Conservation (phyloP, 2,888 invertebrate genomes). For the Penaeus monodon region DNA sequence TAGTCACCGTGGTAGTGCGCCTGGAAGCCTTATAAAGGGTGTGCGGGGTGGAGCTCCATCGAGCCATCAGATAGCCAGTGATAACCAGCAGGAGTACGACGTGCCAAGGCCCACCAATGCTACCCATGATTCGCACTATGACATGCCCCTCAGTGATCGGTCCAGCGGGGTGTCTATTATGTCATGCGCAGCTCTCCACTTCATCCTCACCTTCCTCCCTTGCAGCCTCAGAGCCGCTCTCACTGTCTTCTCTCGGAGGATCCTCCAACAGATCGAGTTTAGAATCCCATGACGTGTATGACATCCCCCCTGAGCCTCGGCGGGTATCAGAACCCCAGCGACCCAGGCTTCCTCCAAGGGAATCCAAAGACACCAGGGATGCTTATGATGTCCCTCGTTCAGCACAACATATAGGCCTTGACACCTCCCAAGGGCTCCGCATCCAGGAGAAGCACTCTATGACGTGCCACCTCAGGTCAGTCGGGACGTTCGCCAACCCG, state of each 20-base stretch:
- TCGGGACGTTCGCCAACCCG: conserved; percentile 67
- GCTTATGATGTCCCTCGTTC: conserved; percentile 69
- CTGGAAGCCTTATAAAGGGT: conserved; percentile 54
- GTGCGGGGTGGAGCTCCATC: conserved; percentile 56
- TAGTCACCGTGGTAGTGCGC: conserved; percentile 55
- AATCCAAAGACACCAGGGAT: conserved; percentile 67
- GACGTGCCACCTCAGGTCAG: conserved; percentile 71
- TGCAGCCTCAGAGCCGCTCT: conserved; percentile 77
- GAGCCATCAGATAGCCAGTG: conserved; percentile 22
- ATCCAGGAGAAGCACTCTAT: conserved; percentile 67
- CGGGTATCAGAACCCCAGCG: conserved; percentile 65
- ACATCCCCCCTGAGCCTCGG: conserved; percentile 66
- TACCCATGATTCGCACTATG: conserved; percentile 48
- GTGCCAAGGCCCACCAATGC: conserved; percentile 56
- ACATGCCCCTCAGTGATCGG: conserved; percentile 59
- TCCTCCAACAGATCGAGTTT: conserved; percentile 74
- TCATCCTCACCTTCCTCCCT: conserved; percentile 76
- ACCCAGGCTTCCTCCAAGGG: conserved; percentile 67
- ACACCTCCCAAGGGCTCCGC: conserved; percentile 53
- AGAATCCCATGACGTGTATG: conserved; percentile 67
- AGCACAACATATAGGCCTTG: conserved; percentile 67
- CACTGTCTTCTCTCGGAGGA: conserved; percentile 74
- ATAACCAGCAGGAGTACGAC: conserved; percentile 54
- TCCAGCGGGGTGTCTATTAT: conserved; percentile 65
- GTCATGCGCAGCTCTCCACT: conserved; percentile 65